Evolutionary conservation across 2,888 invertebrate genomes (phyloP).

Genomic region (Theretra japonica): DNA sequence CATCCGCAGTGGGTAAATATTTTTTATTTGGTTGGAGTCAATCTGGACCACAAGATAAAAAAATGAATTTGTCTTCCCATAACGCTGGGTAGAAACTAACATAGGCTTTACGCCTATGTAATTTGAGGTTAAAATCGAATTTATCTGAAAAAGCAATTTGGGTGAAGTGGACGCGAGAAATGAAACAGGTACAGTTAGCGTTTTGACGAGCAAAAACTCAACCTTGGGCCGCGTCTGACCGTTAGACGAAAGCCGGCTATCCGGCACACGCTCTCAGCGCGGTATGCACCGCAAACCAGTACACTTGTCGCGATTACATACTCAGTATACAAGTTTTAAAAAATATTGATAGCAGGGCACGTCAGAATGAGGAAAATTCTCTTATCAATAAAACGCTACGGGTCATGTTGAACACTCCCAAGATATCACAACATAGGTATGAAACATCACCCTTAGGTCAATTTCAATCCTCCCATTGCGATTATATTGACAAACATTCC

Average conservation of each 20-base stretch:
- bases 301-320: slow-evolving; percentile 16
- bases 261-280: slow-evolving; percentile 30
- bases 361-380: neutral
- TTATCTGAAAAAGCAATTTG: slow-evolving; percentile 44
- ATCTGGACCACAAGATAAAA: neutral
- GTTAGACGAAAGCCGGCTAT: slow-evolving; percentile 51
- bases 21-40: slow-evolving; percentile 32
- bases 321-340: neutral
- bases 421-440: too few relatives aligned
- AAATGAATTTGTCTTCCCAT: neutral
- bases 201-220: slow-evolving; percentile 78
- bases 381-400: too few relatives aligned
- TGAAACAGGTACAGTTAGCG: slow-evolving; percentile 71
- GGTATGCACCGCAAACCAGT: neutral
- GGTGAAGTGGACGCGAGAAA: slow-evolving; percentile 57
- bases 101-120: slow-evolving; percentile 35
- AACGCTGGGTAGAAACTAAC: slow-evolving; percentile 29
- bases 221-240: slow-evolving; percentile 58
- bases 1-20: slow-evolving; percentile 33
- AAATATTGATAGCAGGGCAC: neutral
- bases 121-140: slow-evolving; percentile 52
- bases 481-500: too few relatives aligned
- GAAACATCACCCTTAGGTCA: too few relatives aligned
- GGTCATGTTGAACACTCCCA: too few relatives aligned
- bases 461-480: too few relatives aligned